Base-by-base conservation (phyloP, 2,888 invertebrate species). In the Hypselothyrea guttata region DNA sequence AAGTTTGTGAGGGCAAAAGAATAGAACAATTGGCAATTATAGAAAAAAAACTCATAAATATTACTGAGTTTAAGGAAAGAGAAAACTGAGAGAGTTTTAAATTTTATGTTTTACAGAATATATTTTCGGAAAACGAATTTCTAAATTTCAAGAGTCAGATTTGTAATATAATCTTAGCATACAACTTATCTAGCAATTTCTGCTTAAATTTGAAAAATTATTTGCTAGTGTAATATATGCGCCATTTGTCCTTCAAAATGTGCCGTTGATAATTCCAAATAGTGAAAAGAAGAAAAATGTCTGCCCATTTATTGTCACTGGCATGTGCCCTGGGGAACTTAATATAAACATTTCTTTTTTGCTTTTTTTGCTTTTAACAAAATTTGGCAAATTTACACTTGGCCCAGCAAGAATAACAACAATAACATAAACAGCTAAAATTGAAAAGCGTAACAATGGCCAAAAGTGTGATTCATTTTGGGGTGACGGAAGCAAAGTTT, bases 361-460 rank as follows among this genome's bases (percentile, higher is more conserved):
- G 28, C 53, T 63, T 58, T 59, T 74, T 64, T 71, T 64, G 57
- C 73, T 62, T 75, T 78, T 61, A 75, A 67, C 56, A 66, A 79
- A 79, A 87, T 86, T 86, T 86, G 77, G 66, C 86, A 87, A 87
- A 87, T 87, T 87, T 79, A 84, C 84, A 84, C 77, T 77, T 77
- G 55, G 58, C 45, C 61, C 63, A 22, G 31, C 9, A 45, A 15
- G 33, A 48, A 44, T 11, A 41, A 41, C 47, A 35, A 35, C 35
- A 35, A 37, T 38, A 44, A 28, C 33, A 41, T 28, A 12, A 65
- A 34, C 54, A 59, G 51, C 16, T 28, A 9, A 33, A 58, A 59
- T 37, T 15, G 31, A 31, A 44, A 61, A 59, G 49, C 53, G 31
- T 56, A 71, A 70, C 71, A 74, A 70, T 54, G 41, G 74, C 47